These are phyloP conservation scores for Seira musarum DNA, from an alignment of 2,888 invertebrate species.

Conservation along the genomic window DNA sequence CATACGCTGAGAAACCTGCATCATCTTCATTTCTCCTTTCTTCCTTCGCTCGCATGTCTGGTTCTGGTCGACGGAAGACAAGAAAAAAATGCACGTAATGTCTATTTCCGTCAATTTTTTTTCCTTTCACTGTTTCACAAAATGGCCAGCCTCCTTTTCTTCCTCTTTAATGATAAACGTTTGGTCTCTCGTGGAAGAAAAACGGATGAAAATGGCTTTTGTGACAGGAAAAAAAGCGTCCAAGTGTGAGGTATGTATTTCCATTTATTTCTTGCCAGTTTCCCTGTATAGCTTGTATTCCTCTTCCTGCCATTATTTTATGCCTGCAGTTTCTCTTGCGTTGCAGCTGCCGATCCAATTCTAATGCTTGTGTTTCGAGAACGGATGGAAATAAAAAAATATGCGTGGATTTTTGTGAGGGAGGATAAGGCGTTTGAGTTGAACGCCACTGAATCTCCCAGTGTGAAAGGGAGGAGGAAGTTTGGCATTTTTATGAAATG, in stretches of 20 bases:
- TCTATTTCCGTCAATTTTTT: slow-evolving; percentile 12
- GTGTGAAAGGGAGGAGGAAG: too few relatives aligned
- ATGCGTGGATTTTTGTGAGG: too few relatives aligned
- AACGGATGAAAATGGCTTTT: background rate
- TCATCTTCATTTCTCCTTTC: background rate
- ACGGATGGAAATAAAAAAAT: too few relatives aligned
- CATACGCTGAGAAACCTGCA: background rate
- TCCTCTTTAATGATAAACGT: slow-evolving; percentile 9
- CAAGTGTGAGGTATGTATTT: slow-evolving; percentile 7
- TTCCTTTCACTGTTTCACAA: background rate
- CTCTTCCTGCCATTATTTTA: background rate
- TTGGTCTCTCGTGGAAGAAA: background rate
- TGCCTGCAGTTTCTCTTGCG: too few relatives aligned
- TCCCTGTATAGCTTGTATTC: background rate
- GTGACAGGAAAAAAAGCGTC: slow-evolving; percentile 1
- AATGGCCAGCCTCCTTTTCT: background rate
- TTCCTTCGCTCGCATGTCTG: too few relatives aligned
- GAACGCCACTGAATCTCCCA: too few relatives aligned
- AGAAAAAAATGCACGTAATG: background rate
- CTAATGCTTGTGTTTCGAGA: too few relatives aligned
- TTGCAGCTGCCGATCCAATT: too few relatives aligned
- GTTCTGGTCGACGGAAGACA: background rate
- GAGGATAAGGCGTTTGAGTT: too few relatives aligned
- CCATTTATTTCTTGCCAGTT: background rate
- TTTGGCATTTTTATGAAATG: too few relatives aligned